These are phyloP conservation scores for Macrotis lagotis DNA, from an alignment of 2,113 vertebrate genomes.

Conservation along the genomic window DNA sequence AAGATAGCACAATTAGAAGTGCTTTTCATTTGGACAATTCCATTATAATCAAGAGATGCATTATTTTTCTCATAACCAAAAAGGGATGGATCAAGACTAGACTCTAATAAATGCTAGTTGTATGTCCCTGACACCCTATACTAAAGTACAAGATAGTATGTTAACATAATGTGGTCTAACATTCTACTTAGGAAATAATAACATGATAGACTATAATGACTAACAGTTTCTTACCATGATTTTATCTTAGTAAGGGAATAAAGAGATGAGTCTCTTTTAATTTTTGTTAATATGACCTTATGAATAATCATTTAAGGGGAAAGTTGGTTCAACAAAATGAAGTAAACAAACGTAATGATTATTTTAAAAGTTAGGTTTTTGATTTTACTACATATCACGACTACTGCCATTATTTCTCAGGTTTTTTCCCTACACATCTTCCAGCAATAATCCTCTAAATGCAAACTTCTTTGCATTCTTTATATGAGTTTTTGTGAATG, in stretches of 20 bases:
- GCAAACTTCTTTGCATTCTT: background rate
- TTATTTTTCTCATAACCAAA: background rate
- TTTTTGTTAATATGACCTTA: background rate
- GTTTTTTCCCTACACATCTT: background rate
- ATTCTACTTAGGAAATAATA: background rate
- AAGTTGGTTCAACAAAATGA: background rate
- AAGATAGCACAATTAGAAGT: conserved; percentile 29
- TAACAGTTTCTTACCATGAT: background rate
- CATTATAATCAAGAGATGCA: background rate
- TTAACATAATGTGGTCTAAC: background rate
- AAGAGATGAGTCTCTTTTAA: background rate
- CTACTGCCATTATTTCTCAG: background rate
- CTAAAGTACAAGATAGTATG: background rate
- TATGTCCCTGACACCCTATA: background rate
- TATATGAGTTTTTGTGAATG: background rate
- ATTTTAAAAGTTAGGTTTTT: background rate
- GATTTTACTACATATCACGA: background rate
- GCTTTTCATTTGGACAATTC: background rate
- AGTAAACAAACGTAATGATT: background rate
- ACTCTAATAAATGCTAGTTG: background rate
- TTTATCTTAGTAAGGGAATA: background rate
- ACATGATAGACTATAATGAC: background rate
- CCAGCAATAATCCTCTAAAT: background rate
- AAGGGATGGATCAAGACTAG: background rate
- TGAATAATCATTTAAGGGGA: background rate